Base-by-base conservation (phyloP, 2,113 vertebrate genomes). In the Etheostoma cragini region DNA sequence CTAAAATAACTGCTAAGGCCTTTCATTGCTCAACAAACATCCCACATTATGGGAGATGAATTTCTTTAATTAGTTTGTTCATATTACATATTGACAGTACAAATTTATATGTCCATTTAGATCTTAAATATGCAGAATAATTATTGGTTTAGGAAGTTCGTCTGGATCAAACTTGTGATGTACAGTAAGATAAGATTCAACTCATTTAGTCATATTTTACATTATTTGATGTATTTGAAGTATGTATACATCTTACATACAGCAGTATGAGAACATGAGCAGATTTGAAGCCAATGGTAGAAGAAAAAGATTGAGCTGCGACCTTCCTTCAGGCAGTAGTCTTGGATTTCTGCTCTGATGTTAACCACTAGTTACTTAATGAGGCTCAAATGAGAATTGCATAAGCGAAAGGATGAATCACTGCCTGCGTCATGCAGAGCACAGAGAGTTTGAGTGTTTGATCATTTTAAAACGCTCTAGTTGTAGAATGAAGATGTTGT, bases 371-470 rank as follows among this genome's bases (percentile, higher is more conserved):
- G 49, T 63, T 77, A 50, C 70, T 76, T 78, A 66, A 82, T 84
- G 56, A 80, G 74, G 66, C 65, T 79, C n/a, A 54, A 81, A 81
- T 73, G 50, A 87, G 68, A 72, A 72, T 78, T 80, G 62, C 84
- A 65, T 80, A 65, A 87, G 57, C 26, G 15, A 47, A 63, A 58
- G 45, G 64, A 76, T 77, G 72, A 82, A 71, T 90, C 63, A 50
- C 38, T 26, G 68, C 24, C 60, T 68, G 50, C 24, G 5, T 76
- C 76, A 70, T 21, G 13, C 67, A 17, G 61, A 72, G 35, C 62
- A 56, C 46, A 58, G 58, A 8, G 54, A 60, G 38, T 81, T 75
- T 54, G 63, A 68, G 30, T 33, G 47, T 82, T 64, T 8, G 45
- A 86, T 82, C 2, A 72, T 88, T 81, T 87, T 87, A 63, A 80